Evolutionary conservation across 2,113 vertebrate genomes (phyloP).

Genomic region (Anguilla rostrata): DNA sequence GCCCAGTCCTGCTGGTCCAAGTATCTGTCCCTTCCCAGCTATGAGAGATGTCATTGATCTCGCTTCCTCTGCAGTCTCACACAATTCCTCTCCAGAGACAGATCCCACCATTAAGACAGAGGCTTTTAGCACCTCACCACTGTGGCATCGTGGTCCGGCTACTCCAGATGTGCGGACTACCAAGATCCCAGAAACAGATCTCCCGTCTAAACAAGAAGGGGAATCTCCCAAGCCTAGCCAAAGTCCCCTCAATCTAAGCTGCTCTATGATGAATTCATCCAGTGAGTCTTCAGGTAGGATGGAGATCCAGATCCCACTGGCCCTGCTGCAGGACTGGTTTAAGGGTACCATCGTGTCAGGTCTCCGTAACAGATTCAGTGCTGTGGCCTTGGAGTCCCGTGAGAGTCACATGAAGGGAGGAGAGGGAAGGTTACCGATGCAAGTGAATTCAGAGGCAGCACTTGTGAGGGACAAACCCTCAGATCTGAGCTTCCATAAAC

Average conservation of each 20-base stretch:
- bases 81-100: constrained; percentile 24
- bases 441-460: constrained; percentile 9
- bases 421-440: not conserved
- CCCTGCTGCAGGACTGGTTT: constrained; percentile 60
- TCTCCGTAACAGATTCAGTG: not conserved
- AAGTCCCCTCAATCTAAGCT: constrained; percentile 15
- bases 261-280: constrained; percentile 10
- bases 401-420: not conserved
- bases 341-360: constrained; percentile 38
- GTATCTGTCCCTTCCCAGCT: not conserved
- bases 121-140: not conserved
- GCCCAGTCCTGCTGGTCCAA: not conserved
- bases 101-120: not conserved
- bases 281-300: constrained; percentile 50
- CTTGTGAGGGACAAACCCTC: constrained; percentile 11
- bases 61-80: constrained; percentile 14
- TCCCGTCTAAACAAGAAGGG: constrained; percentile 6
- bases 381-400: not conserved
- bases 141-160: not conserved
- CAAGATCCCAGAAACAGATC: constrained; percentile 32
- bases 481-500: constrained; percentile 30
- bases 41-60: constrained; percentile 24
- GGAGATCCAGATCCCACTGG: constrained; percentile 71
- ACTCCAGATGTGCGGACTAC: not conserved
- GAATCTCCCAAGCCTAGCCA: constrained; percentile 22